Conservation (phyloP, 1,140 invertebrate genomes). For the Nomia melanderi region DNA sequence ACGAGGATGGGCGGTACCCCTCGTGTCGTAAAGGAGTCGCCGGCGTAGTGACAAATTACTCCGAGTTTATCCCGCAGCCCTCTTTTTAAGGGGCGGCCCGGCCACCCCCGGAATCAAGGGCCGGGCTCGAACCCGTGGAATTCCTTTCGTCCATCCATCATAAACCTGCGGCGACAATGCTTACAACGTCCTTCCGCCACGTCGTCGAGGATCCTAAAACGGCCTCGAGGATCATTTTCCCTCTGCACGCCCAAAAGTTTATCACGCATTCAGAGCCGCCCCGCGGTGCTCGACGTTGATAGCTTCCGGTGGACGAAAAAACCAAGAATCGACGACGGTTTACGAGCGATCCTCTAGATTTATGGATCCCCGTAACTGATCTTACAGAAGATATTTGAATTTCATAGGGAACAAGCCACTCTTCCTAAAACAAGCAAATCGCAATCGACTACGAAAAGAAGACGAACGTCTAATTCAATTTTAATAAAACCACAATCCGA, state of each 20-base stretch:
- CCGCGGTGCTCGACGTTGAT: conserved; percentile 41
- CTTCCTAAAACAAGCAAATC: no score
- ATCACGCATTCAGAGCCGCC: conserved; percentile 53
- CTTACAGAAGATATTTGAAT: no score
- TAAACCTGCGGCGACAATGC: conserved; percentile 71
- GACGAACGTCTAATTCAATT: no score
- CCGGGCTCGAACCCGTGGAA: conserved; percentile 51
- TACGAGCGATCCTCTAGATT: no score
- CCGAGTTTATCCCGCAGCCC: conserved; percentile 70
- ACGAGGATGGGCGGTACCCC: conserved; percentile 60
- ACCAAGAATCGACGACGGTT: no score
- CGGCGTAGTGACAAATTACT: conserved; percentile 75
- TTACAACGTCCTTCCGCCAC: conserved; percentile 67
- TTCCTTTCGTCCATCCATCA: conserved; percentile 74
- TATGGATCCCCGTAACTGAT: no score
- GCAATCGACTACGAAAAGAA: no score
- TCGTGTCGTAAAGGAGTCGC: conserved; percentile 58
- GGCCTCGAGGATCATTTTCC: conserved; percentile 47
- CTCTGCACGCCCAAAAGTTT: conserved; percentile 59
- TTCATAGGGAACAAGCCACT: no score
- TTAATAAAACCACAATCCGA: no score
- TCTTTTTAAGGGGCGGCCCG: conserved; percentile 60
- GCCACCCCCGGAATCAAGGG: conserved; percentile 58
- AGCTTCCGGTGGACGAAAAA: conserved; percentile 13
- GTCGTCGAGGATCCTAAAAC: conserved; percentile 41